Evolutionary conservation across 2,797 vertebrate species (phyloP).

Genomic region (Diglossa cyanea): DNA sequence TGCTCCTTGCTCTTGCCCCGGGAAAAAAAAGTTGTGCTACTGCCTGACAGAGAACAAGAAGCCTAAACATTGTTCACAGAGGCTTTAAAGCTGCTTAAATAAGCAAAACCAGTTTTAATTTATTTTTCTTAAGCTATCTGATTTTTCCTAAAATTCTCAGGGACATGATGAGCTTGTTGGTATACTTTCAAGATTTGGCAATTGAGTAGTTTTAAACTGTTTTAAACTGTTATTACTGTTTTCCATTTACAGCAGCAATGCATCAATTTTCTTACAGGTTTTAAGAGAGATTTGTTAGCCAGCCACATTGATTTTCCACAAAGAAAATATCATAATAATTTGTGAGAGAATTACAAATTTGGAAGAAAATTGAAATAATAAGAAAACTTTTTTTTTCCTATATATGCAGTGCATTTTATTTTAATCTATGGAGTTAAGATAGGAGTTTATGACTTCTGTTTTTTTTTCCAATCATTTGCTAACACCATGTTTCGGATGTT

Average conservation of each 20-base stretch:
- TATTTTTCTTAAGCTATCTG: background rate
- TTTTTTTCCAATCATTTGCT: background rate
- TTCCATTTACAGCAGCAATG: background rate
- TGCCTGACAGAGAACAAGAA: background rate
- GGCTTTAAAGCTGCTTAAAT: background rate
- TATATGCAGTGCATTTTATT: background rate
- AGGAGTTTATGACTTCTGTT: background rate
- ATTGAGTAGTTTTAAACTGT: background rate
- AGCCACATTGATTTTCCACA: background rate
- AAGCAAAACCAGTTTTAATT: background rate
- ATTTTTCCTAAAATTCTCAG: background rate
- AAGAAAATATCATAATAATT: background rate
- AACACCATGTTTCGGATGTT: accelerated
- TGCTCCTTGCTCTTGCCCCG: background rate
- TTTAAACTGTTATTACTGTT: background rate
- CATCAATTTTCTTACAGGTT: background rate
- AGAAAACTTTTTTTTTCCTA: background rate
- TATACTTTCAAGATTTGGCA: background rate
- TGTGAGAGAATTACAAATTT: background rate
- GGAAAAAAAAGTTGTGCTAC: background rate
- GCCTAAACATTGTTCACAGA: background rate
- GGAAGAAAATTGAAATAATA: background rate
- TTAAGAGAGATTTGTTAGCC: background rate
- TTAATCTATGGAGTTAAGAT: background rate
- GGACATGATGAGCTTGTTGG: background rate